Evolutionary conservation across 2,113 vertebrate species (phyloP).

Genomic region (Nyctibius bracteatus): DNA sequence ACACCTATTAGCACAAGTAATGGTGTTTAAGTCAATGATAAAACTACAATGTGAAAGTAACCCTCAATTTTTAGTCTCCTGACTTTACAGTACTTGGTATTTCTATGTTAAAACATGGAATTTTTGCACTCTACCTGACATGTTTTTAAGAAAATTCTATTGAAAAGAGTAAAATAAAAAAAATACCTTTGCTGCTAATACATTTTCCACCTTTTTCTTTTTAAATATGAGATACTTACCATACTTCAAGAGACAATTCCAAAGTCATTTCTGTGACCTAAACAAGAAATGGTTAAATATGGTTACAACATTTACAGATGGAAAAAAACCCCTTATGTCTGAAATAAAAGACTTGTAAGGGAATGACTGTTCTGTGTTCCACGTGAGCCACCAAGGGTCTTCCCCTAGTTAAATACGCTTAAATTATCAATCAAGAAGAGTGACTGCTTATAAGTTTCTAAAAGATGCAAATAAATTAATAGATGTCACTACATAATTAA

Average conservation of each 20-base stretch:
- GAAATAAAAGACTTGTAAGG: not conserved
- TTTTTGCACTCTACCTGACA: not conserved
- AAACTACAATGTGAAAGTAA: not conserved
- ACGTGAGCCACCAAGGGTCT: not conserved
- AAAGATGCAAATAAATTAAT: not conserved
- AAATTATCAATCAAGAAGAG: not conserved
- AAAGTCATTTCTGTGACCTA: constrained; percentile 91
- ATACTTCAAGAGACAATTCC: constrained; percentile 89
- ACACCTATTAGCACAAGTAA: not conserved
- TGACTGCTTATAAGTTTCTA: not conserved
- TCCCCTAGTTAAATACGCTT: not conserved
- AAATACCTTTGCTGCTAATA: not conserved
- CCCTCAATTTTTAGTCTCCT: not conserved
- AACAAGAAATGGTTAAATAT: constrained; percentile 15
- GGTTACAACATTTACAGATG: not conserved
- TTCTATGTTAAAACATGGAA: not conserved
- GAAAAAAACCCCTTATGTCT: not conserved
- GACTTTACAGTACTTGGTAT: not conserved
- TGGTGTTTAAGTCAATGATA: not conserved
- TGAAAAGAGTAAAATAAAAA: not conserved
- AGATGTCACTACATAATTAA: not conserved
- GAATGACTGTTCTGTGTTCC: not conserved
- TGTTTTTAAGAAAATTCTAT: not conserved
- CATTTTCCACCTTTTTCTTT: not conserved
- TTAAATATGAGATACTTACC: constrained; percentile 76